Evolutionary conservation across 2,797 vertebrate species (phyloP).

Genomic region (Prunella strophiata): DNA sequence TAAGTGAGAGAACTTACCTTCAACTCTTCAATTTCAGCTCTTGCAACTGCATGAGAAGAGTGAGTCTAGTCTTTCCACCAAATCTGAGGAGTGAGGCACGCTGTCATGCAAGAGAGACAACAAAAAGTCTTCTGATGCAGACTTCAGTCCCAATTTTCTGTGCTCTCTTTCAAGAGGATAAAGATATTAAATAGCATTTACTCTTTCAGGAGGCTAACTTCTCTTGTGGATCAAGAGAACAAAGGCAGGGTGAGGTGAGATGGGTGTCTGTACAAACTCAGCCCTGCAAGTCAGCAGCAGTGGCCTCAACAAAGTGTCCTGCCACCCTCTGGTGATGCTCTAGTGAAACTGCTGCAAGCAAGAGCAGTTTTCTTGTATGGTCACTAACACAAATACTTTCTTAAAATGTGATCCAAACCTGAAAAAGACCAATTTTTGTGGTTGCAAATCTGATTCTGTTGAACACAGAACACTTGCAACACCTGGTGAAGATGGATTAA

Average conservation of each 20-base stretch:
- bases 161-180: background rate
- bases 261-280: background rate
- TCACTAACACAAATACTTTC: background rate
- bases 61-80: background rate
- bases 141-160: background rate
- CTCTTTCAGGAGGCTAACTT: background rate
- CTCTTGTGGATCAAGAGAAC: background rate
- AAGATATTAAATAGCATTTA: background rate
- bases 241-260: background rate
- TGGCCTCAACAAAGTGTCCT: background rate
- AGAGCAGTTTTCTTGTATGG: accelerated
- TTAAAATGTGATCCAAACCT: background rate
- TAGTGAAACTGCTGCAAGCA: background rate
- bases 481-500: background rate
- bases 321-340: constrained; percentile 15
- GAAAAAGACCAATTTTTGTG: background rate
- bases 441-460: background rate
- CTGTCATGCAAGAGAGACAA: accelerated
- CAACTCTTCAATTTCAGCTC: no score
- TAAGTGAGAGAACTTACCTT: background rate
- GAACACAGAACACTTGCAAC: background rate
- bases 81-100: background rate
- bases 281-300: background rate
- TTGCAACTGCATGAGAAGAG: background rate
- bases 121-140: background rate